Evolutionary conservation across 2,113 vertebrate species (phyloP).

Genomic region (Cyprinodon tularosa): DNA sequence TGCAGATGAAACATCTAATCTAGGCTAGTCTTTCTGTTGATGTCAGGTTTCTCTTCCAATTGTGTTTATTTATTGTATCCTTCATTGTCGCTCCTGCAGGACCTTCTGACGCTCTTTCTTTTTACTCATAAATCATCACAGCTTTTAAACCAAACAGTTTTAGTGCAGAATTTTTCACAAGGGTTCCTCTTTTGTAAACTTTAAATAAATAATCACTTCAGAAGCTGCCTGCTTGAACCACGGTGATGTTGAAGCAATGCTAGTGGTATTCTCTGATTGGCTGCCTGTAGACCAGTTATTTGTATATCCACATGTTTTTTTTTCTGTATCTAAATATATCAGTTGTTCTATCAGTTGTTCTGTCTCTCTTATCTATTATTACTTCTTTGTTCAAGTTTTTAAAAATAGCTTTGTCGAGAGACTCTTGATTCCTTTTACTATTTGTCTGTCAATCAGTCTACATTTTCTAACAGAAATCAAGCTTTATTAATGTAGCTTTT

Average conservation of each 20-base stretch:
- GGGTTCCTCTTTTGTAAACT: constrained; percentile 18
- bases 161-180: not conserved
- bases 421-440: not conserved
- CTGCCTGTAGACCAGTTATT: not conserved
- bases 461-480: not conserved
- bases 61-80: not conserved
- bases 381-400: not conserved
- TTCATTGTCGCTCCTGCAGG: not conserved
- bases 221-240: constrained; percentile 20
- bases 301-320: not conserved
- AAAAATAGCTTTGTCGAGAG: not conserved
- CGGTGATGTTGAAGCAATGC: constrained; percentile 14
- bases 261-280: constrained; percentile 30
- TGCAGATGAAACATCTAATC: too few species aligned
- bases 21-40: not conserved
- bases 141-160: not conserved
- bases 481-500: not conserved
- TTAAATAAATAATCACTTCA: constrained; percentile 33
- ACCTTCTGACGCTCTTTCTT: not conserved
- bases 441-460: not conserved
- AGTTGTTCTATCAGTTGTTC: not conserved
- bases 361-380: too few species aligned
- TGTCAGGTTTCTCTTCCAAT: not conserved
- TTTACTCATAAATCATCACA: not conserved
- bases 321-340: not conserved